Base-by-base conservation (phyloP, 1,140 invertebrate species). In the Musca vetustissima region DNA sequence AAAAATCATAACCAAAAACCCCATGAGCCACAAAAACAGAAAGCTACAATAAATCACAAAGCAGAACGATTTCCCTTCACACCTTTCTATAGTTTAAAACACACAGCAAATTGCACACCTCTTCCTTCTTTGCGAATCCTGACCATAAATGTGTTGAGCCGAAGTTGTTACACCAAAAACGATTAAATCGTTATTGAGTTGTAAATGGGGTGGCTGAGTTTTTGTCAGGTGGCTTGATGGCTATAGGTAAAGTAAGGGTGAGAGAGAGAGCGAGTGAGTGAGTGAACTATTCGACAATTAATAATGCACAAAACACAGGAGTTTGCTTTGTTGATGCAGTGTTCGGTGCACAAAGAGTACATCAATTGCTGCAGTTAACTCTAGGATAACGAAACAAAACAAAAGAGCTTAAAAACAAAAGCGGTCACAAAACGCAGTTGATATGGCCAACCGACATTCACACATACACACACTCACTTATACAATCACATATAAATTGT, bases 381-480 rank as follows among this genome's bases (percentile, higher is more conserved):
- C 28, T 61, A 61, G 57, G 57, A 61, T 24, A 61, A 61, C n/a
- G 28, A 61, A 61, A 32, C 57, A 61, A 61, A 61, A 61, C 57
- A 61, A 61, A 61, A 36, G 28, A 36, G 57, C 36, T 61, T 17
- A 61, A 36, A 59, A 61, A 9, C 36, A 43, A 43, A 43, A 9
- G 28, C 22, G 21, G 55, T 8, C 50, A 53, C 3, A 6, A 6
- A 25, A 59, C 17, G 55, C 21, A 59, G 28, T 13, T 13, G 55
- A 11, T 43, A 8, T 13, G 36, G 11, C 11, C 1, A 32, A 32
- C 28, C 0, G 4, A 43, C 28, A 47, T 22, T n/a, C 1, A 21
- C 49, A 55, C n/a, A 19, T n/a, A 71, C 65, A 66, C 69, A 64
- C 47, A 59, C 66, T 32, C 74, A 65, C 69, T 71, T 47, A 69